Evolutionary conservation across 2,797 vertebrate genomes (phyloP).

Genomic region (Miopithecus talapoin): DNA sequence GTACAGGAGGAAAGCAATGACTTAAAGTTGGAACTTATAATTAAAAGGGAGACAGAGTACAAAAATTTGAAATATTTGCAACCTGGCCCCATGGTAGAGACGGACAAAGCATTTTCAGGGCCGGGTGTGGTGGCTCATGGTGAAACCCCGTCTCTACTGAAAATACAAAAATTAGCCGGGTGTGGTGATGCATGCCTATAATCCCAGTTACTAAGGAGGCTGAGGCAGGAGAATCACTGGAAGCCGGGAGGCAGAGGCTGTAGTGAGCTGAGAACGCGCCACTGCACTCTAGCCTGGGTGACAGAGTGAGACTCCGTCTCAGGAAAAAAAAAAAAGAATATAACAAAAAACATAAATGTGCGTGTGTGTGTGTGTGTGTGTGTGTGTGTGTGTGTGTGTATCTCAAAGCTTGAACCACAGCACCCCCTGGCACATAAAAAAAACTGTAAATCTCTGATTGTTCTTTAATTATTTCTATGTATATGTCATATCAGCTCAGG

Average conservation of each 20-base stretch:
- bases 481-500: not conserved
- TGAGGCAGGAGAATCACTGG: too few species aligned
- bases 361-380: too few species aligned
- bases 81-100: not conserved
- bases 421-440: not conserved
- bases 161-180: too few species aligned
- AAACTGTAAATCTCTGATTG: not conserved
- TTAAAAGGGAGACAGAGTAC: not conserved
- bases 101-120: not conserved
- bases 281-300: too few species aligned
- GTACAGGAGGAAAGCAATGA: not conserved
- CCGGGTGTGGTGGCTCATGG: not conserved
- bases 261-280: too few species aligned
- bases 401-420: not conserved
- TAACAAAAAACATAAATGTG: not conserved
- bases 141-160: too few species aligned
- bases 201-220: too few species aligned
- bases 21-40: not conserved
- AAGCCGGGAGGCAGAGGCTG: too few species aligned
- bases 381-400: not conserved
- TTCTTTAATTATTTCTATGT: not conserved
- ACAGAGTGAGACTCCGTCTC: too few species aligned
- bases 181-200: too few species aligned
- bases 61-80: not conserved
- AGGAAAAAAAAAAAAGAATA: not conserved